Conservation (phyloP, 2,888 invertebrate genomes). For the Teleiodes luculella region DNA sequence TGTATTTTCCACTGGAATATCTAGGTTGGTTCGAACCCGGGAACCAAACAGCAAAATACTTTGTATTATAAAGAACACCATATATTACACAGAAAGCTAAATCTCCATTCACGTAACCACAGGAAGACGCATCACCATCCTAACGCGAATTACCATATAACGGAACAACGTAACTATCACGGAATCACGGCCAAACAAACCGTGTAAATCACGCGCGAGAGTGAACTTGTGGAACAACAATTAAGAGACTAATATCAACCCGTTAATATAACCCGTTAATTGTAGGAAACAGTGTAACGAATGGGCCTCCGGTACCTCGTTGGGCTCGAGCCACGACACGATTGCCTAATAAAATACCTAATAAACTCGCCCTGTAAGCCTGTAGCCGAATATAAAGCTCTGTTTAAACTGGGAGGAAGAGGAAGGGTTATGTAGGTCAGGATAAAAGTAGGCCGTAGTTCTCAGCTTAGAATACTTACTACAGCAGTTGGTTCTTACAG, state of each 20-base stretch:
- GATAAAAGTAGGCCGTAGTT: no score
- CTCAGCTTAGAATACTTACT: no score
- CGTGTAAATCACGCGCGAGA: conserved; percentile 38
- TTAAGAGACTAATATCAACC: conserved; percentile 47
- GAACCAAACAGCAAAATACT: no score
- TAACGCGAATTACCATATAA: conserved; percentile 12
- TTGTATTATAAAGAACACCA: no score
- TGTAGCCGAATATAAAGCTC: conserved; percentile 17
- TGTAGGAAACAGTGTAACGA: conserved; percentile 47
- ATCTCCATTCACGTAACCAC: no score
- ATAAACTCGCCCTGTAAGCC: conserved; percentile 31
- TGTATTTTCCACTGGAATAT: no score
- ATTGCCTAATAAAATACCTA: conserved; percentile 43
- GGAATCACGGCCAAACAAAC: conserved; percentile 6
- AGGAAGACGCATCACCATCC: no score
- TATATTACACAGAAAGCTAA: no score
- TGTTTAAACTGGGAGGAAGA: conserved; percentile 9
- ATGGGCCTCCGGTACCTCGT: conserved; percentile 44
- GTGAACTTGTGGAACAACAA: conserved; percentile 52
- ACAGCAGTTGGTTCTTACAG: no score
- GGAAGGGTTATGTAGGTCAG: neutral
- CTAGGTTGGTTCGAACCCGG: no score
- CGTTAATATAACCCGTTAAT: conserved; percentile 57
- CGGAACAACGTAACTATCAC: neutral
- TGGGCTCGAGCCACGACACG: conserved; percentile 27